Evolutionary conservation across 1,140 invertebrate species (phyloP).

Genomic region (Acromyrmex heyeri): DNA sequence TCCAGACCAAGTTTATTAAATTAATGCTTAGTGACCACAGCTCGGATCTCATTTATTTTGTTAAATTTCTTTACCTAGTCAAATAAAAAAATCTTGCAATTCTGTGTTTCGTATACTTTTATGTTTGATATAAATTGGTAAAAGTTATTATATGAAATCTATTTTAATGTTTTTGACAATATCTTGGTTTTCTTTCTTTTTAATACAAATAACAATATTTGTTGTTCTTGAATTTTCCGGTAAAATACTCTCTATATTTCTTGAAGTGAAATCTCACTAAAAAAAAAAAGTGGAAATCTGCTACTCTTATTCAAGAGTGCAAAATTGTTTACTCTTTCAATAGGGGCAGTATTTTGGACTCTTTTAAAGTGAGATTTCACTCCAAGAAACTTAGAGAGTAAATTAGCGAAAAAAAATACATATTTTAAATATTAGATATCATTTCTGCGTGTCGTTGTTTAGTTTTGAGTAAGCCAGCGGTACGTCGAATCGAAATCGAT

Average conservation of each 20-base stretch:
- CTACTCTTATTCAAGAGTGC: too few relatives aligned
- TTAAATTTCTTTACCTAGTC: background rate
- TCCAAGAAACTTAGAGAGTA: background rate
- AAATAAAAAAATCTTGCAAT: background rate
- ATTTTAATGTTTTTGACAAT: background rate
- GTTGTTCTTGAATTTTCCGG: background rate
- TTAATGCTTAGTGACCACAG: constrained; percentile 3
- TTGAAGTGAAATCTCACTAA: too few relatives aligned
- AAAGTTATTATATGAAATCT: background rate
- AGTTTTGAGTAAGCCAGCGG: background rate
- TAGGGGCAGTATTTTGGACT: too few relatives aligned
- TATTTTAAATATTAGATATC: background rate
- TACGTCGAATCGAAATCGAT: background rate
- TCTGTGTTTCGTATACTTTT: background rate
- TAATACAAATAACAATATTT: background rate
- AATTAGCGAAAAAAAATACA: background rate
- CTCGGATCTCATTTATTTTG: background rate
- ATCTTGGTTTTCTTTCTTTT: background rate
- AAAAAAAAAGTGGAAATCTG: too few relatives aligned
- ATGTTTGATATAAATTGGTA: background rate
- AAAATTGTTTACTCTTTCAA: too few relatives aligned
- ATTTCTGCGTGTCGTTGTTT: background rate
- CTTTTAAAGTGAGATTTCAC: too few relatives aligned
- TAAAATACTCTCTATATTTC: background rate
- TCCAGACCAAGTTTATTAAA: constrained; percentile 9